Evolutionary conservation across 2,113 vertebrate genomes (phyloP), one percentile per base, ranked within the genome.

Genomic region (Apodemus sylvaticus): DNA sequence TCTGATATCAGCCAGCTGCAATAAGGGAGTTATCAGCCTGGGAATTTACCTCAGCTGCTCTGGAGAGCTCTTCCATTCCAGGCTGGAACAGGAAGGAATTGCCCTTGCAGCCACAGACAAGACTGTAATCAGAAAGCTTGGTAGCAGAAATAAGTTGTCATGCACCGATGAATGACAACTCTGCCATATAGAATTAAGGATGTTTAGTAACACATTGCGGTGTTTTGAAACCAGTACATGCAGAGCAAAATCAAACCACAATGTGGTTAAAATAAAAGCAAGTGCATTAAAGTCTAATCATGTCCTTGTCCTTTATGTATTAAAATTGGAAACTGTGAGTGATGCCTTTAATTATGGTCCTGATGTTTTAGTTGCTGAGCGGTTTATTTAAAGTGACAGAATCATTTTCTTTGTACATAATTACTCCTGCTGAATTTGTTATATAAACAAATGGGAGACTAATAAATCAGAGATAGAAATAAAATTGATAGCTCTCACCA

Each of bases 331-430:
- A 93, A 93, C 94, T 62, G 45, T 97, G 96, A 97, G 66, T 76
- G 95, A 97, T 97, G 97, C 58, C 85, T 97, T 96, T 96, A 97
- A 98, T 98, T 97, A 97, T 26, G 94, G 36, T 51, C 42, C 86
- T 93, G 78, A 97, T 93, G 97, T 89, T 91, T 91, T 51, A 81
- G 94, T 45, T 71, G 87, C 97, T 78, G 70, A 89, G 68, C 53
- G 60, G 79, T 96, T 97, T 95, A 93, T 96, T 97, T 98, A 97
- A 97, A 98, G 93, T 94, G 97, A 96, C 96, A 96, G 93, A 76
- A 96, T 93, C 96, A 93, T 97, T 97, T 97, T 96, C 95, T 96
- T 92, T 85, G 78, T 90, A 95, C 48, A 86, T 82, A 97, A 96
- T 97, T 94, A 96, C 93, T 94, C 70, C 93, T 93, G 64, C 96